Base-by-base conservation (phyloP, 2,888 invertebrate genomes). In the Helobdella robusta region DNA sequence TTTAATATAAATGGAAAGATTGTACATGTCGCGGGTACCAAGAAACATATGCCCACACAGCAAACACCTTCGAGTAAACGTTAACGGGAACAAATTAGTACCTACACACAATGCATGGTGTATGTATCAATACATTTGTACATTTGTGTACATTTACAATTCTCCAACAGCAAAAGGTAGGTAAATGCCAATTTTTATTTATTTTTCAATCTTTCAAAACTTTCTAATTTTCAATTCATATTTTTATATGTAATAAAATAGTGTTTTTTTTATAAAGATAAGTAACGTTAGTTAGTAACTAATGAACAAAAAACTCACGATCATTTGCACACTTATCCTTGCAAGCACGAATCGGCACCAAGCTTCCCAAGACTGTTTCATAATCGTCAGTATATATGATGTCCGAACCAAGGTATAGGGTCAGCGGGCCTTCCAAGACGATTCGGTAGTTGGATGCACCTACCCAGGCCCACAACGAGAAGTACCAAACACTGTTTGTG, bases 401-500 rank as follows among this genome's bases (percentile, higher is more conserved):
- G 8, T 50, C 32, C 15, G 54, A 20, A 18, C 3, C 18, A 11
- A 50, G 35, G 1, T 56, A 28, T n/a, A n/a, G n/a, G 4, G 3
- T 8, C 5, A 56, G 8, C 28, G 56, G 32, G 30, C 62, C 62
- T 30, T 68, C 67, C 11, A 65, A 34, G n/a, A 62, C 66, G 11
- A 61, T n/a, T 36, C 15, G 18, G 44, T 65, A 68, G 25, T 5
- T 20, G 3, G 23, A 30, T 5, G n/a, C 23, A 4, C 25, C 30
- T 6, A 48, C 18, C 36, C 52, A n/a, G 52, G 60, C 68, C 36
- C 65, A 62, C 50, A 62, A n/a, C 15, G 62, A 50, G 62, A 40
- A 62, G 32, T 50, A 62, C n/a, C n/a, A n/a, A n/a, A n/a, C n/a
- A n/a, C n/a, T n/a, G n/a, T n/a, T n/a, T n/a, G n/a, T n/a, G n/a